Evolutionary conservation across 2,113 vertebrate genomes (phyloP).

Genomic region (Aplodontia rufa): DNA sequence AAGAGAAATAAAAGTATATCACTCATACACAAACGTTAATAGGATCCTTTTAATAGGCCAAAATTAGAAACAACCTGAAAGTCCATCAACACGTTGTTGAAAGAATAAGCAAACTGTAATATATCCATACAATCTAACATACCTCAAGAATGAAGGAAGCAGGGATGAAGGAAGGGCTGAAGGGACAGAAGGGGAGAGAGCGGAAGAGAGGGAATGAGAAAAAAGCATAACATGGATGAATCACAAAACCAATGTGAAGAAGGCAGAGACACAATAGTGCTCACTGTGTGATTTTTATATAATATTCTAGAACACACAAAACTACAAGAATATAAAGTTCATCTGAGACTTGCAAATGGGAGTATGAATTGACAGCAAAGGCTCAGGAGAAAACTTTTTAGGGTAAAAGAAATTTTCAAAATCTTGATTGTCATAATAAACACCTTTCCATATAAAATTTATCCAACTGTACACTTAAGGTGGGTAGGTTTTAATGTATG

Average conservation of each 20-base stretch:
- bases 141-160: too few relatives aligned
- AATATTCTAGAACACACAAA: neutral
- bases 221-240: neutral
- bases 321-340: too few relatives aligned
- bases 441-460: neutral
- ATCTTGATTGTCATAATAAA: neutral
- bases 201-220: too few relatives aligned
- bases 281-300: neutral
- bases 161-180: too few relatives aligned
- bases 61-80: too few relatives aligned
- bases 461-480: neutral
- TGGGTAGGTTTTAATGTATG: neutral
- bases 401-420: neutral
- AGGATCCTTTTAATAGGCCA: too few relatives aligned
- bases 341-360: neutral
- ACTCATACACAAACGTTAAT: too few relatives aligned
- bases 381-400: neutral
- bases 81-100: too few relatives aligned
- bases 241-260: neutral
- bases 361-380: neutral
- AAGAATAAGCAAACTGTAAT: too few relatives aligned
- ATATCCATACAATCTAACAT: too few relatives aligned
- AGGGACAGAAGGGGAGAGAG: too few relatives aligned
- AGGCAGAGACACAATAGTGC: neutral
- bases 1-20: too few relatives aligned